These are phyloP conservation scores for Trypoxylus dichotomus DNA, from an alignment of 1,140 invertebrate species.

Conservation along the genomic window DNA sequence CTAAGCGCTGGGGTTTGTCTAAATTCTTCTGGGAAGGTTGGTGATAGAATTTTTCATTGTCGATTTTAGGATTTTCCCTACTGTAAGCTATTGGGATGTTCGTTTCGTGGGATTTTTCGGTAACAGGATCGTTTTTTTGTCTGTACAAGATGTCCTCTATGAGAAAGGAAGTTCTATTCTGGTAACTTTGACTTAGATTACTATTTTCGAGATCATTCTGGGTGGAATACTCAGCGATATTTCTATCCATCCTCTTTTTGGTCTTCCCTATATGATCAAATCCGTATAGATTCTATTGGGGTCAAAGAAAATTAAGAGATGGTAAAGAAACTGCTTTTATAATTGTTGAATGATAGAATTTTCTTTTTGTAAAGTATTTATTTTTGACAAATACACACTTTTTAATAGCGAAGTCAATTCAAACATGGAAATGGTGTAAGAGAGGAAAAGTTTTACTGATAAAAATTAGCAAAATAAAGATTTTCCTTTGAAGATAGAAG, in stretches of 20 bases:
- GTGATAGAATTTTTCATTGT: background rate
- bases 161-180: slow-evolving; percentile 67
- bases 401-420: too few species aligned
- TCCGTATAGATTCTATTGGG: background rate
- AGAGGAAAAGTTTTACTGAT: too few species aligned
- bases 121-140: slow-evolving; percentile 55
- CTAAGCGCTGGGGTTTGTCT: background rate
- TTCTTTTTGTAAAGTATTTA: too few species aligned
- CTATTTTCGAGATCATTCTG: slow-evolving; percentile 33
- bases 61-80: background rate
- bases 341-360: too few species aligned
- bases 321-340: too few species aligned
- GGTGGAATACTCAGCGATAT: background rate
- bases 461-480: too few species aligned
- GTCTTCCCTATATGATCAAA: too few species aligned
- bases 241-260: slow-evolving; percentile 26
- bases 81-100: background rate
- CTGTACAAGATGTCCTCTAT: slow-evolving; percentile 81
- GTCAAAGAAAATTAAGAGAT: background rate
- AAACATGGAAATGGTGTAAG: too few species aligned
- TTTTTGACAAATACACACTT: too few species aligned
- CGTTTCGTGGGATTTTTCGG: background rate
- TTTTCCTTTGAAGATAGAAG: too few species aligned
- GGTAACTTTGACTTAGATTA: slow-evolving; percentile 37
- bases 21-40: background rate